Evolutionary conservation across 2,888 invertebrate species (phyloP), one percentile per base, ranked within the genome.

Genomic region (Drosophila quasianomalipes): DNA sequence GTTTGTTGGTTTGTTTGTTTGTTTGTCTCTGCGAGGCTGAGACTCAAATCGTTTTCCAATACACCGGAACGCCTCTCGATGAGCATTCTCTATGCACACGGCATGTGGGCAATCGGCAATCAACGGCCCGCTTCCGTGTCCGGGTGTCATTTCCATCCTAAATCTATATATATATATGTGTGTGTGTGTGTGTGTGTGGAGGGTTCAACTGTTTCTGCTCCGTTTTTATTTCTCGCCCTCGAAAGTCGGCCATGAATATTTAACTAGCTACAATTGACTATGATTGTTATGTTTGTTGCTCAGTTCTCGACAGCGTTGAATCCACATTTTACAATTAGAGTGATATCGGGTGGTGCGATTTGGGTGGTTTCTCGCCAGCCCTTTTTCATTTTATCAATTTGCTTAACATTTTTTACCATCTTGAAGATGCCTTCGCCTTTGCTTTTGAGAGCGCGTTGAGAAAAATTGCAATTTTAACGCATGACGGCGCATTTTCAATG

Each of bases 401-500:
- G 76, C 76, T 82, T 85, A 82, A 71, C 70, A 67, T 66, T 76
- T 63, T 16, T 26, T 26, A 58, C 51, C 53, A 53, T 47, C 35
- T 49, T 47, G 58, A 51, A 65, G 62, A 35, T 60, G 35, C 41
- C 44, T 19, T 47, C 47, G 64, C 69, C 54, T 51, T 70, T 51
- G 54, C 75, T 62, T 62, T n/a, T 14, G 39, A 52, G 52, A 47
- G 76, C 83, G 54, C 75, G 65, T 12, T 14, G 33, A 52, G 52
- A 51, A 78, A 88, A 85, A 90, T 89, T 89, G 82, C 90, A 90
- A 87, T 90, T 87, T 90, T 89, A 85, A 87, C 89, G 87, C 89
- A 90, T 87, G 89, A 87, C 77, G 69, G 70, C 76, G 78, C 90
- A 83, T 76, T 89, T 76, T 90, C 86, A 89, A 90, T 85, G 72